Evolutionary conservation across 1,140 invertebrate genomes (phyloP), one percentile per base, ranked within the genome.

Genomic region (Holcopasites calliopsidis): DNA sequence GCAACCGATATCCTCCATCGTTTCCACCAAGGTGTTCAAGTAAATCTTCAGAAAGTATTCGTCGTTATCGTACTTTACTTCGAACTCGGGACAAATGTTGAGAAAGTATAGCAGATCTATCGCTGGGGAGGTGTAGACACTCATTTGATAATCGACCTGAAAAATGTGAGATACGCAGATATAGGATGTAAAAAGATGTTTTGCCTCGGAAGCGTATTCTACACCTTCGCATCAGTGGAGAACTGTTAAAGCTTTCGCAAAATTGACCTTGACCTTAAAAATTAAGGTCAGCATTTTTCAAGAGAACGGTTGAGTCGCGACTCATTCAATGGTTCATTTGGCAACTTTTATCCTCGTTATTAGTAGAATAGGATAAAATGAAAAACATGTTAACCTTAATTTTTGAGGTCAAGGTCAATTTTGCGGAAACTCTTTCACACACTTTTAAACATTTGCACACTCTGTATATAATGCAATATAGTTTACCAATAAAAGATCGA

Each of bases 51-150:
- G 5, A 5, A 85, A 79, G 11, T 72, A 61, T 4, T 86, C 81
- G 16, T 86, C 81, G 8, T 76, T 58, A 5, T 77, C 76, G 21
- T 69, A 72, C 13, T 82, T 80, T 1, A 89, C 13, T 4, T 73
- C 58, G 3, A 76, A 42, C 7, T 82, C 79, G 0, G 88, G 86
- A 73, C 91, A 92, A 8, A 88, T 90, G 49, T 86, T 86, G 31
- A 92, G 75, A 50, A 92, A 92, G 58, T 92, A 92, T 10, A 90
- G 76, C 3, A 93, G 47, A 76, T 93, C 92, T 2, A 92, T 84
- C 1, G 85, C 91, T 4, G 91, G 91, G 33, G 91, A 92, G 2
- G 86, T 86, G 54, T 89, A 90, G 11, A 90, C 83, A 10, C 75
- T 35, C 70, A 91, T 85, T 86, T 93, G 92, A 75, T 89, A 93